Conservation (phyloP, 2,113 vertebrate genomes). For the Planiliza haematocheilus region DNA sequence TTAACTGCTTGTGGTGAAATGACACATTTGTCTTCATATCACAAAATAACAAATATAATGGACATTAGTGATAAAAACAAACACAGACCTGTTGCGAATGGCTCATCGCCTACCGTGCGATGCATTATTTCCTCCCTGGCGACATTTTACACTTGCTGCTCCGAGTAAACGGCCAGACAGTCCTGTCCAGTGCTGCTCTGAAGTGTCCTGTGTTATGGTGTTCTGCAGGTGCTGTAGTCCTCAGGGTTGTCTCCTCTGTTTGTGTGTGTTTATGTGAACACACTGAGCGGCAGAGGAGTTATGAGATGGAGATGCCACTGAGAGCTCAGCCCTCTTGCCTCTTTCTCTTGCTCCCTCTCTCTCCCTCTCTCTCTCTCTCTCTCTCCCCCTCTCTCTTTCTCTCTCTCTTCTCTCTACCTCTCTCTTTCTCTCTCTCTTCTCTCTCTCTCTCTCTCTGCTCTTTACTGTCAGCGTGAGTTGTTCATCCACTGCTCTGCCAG, state of each 20-base stretch:
- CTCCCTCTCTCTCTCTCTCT: slow-evolving; percentile 19
- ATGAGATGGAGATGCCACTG: slow-evolving; percentile 61
- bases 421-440: slow-evolving; percentile 13
- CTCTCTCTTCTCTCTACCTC: slow-evolving; percentile 22
- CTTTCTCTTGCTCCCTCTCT: slow-evolving; percentile 14
- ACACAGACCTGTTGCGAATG: slow-evolving; percentile 61
- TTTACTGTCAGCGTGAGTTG: slow-evolving; percentile 62
- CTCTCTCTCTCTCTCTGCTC: slow-evolving; percentile 33
- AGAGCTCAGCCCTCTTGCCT: slow-evolving; percentile 56
- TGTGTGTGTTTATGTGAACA: slow-evolving; percentile 34
- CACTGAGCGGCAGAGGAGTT: slow-evolving; percentile 45
- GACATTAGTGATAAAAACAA: not conserved
- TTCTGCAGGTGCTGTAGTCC: slow-evolving; percentile 22
- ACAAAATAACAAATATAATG: not conserved
- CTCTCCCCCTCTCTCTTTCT: slow-evolving; percentile 10
- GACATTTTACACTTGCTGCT: slow-evolving; percentile 16
- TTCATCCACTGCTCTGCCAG: slow-evolving; percentile 53
- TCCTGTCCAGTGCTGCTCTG: not conserved
- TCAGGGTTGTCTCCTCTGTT: slow-evolving; percentile 28
- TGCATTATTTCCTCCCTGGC: slow-evolving; percentile 37
- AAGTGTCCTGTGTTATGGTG: not conserved
- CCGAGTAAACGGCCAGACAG: not conserved
- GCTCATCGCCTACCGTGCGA: slow-evolving; percentile 17
- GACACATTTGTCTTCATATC: not conserved
- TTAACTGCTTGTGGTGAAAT: not conserved